These are phyloP conservation scores for Tragelaphus scriptus DNA, from an alignment of 2,113 vertebrate genomes.

Conservation along the genomic window DNA sequence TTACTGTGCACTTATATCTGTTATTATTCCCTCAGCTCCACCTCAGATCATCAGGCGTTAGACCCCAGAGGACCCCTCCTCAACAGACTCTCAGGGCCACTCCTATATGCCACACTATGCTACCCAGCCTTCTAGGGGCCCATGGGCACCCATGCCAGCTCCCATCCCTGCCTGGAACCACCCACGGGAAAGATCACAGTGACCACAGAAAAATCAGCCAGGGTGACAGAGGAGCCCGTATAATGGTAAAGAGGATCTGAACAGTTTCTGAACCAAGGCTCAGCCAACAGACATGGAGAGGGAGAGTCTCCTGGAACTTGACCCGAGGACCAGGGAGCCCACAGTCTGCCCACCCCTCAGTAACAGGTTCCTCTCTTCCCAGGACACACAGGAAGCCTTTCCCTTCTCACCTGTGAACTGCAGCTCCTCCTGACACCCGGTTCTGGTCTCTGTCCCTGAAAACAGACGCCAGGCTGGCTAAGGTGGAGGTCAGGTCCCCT, in stretches of 20 bases:
- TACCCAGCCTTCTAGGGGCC: background rate
- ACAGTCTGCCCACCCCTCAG: no score
- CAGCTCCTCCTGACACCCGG: background rate
- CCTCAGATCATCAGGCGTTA: background rate
- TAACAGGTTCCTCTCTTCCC: no score
- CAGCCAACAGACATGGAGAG: background rate
- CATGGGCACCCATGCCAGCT: background rate
- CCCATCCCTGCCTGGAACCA: background rate
- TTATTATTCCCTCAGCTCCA: background rate
- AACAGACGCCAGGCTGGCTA: background rate
- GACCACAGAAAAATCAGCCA: background rate
- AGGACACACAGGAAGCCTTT: no score
- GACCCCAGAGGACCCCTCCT: background rate
- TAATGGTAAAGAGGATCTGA: background rate
- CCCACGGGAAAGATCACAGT: background rate
- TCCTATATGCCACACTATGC: rapidly evolving
- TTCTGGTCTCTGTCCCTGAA: background rate
- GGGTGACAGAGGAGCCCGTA: background rate
- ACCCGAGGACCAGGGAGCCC: no score
- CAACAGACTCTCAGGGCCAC: background rate
- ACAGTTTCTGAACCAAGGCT: background rate
- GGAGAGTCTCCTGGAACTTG: background rate
- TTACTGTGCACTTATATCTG: background rate
- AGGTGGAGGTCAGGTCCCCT: background rate
- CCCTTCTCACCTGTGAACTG: no score